phyloP scores from a whole-genome alignment of 2,888 invertebrate species.

The Ligdia adustata region DNA sequence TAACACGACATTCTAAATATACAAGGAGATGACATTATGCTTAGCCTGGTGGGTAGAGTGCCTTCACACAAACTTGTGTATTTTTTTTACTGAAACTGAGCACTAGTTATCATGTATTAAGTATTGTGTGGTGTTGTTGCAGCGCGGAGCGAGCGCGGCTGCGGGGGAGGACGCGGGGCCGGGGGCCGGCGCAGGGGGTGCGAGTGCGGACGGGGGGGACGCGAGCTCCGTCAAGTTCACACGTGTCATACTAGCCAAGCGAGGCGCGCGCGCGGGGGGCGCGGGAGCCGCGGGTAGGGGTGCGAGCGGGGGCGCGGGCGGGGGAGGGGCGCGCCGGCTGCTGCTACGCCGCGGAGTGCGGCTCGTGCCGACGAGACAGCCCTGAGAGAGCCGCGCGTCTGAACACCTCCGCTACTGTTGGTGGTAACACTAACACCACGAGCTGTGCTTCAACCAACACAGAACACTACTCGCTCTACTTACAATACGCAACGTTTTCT shows the following conservation, averaged over 20 bases:
- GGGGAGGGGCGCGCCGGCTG: slow-evolving; percentile 39
- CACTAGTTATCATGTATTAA: no score
- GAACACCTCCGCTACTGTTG: no score
- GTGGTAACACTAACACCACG: no score
- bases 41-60: no score
- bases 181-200: slow-evolving; percentile 1
- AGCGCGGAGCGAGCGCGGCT: slow-evolving; percentile 4
- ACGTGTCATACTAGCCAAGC: slow-evolving; percentile 66
- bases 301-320: slow-evolving; percentile 36
- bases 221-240: slow-evolving; percentile 48
- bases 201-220: slow-evolving; percentile 29
- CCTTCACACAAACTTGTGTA: no score
- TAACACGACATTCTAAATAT: no score
- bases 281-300: no score
- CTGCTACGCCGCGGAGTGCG: slow-evolving; percentile 50
- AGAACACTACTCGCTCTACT: no score
- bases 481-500: no score
- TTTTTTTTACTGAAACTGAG: no score
- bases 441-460: no score
- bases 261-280: slow-evolving; percentile 40
- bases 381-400: slow-evolving; percentile 15
- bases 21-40: no score
- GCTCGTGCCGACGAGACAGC: slow-evolving; percentile 33
- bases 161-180: slow-evolving; percentile 4
- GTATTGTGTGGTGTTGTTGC: neutral